These are phyloP conservation scores for Cryptoprocta ferox DNA, from an alignment of 2,797 vertebrate genomes.

Conservation along the genomic window DNA sequence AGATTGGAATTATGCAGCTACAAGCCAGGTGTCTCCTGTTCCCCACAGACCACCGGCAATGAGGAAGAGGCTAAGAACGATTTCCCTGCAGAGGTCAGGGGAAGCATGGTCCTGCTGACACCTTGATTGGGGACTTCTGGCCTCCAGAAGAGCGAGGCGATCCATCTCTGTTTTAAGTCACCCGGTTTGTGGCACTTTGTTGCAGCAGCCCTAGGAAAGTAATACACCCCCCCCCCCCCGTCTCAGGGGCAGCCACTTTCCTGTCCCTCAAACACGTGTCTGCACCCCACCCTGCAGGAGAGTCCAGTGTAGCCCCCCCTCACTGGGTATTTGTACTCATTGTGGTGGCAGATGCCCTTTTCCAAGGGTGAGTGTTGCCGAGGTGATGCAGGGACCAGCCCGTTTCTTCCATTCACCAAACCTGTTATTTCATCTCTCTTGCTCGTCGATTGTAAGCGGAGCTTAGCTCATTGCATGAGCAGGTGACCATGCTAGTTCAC, in stretches of 20 bases:
- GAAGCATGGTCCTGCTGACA: fast-evolving
- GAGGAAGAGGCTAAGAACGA: background rate
- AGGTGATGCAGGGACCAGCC: background rate
- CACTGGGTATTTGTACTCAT: background rate
- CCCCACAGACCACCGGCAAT: background rate
- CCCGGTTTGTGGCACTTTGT: background rate
- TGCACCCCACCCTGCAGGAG: too few species aligned
- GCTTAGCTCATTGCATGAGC: background rate
- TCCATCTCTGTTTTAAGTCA: background rate
- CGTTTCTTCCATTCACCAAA: background rate
- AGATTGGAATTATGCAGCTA: background rate
- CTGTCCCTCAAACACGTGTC: background rate
- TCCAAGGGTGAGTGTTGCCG: background rate
- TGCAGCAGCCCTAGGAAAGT: background rate
- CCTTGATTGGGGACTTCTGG: background rate
- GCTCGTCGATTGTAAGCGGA: background rate
- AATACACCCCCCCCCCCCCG: background rate
- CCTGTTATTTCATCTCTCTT: background rate
- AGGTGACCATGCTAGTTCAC: background rate
- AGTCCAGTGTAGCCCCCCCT: background rate
- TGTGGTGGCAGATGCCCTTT: background rate
- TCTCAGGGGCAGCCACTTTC: background rate
- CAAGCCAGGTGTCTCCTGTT: background rate
- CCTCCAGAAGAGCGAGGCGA: background rate
- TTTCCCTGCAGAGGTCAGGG: background rate